Conservation (phyloP, 92 coral and sea anemone species). For the Palythoa heliodiscus region DNA sequence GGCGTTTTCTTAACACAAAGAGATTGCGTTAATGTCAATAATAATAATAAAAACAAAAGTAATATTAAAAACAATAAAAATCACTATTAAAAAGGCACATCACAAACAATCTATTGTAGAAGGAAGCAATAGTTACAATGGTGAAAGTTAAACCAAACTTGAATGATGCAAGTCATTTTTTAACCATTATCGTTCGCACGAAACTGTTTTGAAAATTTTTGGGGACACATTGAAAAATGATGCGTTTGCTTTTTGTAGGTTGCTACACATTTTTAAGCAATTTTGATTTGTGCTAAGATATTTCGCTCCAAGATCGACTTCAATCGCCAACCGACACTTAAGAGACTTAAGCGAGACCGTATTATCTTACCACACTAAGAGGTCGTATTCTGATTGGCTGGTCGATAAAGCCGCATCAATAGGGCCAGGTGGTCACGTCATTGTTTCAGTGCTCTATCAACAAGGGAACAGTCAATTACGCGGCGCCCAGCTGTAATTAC, state of each 20-base stretch:
- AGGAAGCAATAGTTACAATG: not conserved
- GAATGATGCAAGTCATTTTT: not conserved
- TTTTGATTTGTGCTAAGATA: not conserved
- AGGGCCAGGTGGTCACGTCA: slow-evolving; percentile 7
- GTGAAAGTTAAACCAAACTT: not conserved
- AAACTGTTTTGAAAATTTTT: not conserved
- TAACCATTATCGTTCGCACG: not conserved
- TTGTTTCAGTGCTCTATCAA: not conserved
- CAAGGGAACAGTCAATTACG: not conserved
- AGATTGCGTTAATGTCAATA: too few relatives aligned
- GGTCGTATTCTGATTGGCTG: slow-evolving; percentile 19
- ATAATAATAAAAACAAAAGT: not conserved
- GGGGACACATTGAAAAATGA: not conserved
- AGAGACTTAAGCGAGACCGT: not conserved
- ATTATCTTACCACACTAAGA: slow-evolving; percentile 10
- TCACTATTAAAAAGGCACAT: not conserved
- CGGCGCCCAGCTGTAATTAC: slow-evolving; percentile 35
- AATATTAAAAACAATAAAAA: not conserved
- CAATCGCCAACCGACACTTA: slow-evolving; percentile 8
- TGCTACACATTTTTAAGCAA: not conserved
- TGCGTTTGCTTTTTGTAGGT: not conserved
- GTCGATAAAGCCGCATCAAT: not conserved
- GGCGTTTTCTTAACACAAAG: too few relatives aligned
- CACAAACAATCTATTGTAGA: not conserved
- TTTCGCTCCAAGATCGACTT: not conserved